These are phyloP conservation scores for Venustaconcha ellipsiformis DNA, from an alignment of 1,140 invertebrate species.

Conservation along the genomic window DNA sequence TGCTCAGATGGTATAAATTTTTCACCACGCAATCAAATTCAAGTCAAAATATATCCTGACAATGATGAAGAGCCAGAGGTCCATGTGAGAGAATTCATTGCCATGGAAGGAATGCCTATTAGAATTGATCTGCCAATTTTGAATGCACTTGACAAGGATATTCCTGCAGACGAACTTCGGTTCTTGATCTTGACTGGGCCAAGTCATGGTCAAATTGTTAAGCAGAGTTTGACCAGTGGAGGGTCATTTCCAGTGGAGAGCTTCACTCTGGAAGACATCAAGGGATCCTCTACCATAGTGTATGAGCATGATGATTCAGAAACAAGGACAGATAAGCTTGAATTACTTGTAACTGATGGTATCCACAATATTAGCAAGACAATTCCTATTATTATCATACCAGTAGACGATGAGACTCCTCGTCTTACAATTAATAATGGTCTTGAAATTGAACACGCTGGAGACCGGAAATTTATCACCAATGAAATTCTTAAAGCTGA, in stretches of 20 bases:
- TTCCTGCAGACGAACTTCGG: constrained; percentile 61
- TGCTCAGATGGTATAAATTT: constrained; percentile 69
- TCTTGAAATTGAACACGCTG: constrained; percentile 65
- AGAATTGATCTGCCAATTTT: constrained; percentile 68
- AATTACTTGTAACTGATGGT: constrained; percentile 66
- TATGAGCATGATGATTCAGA: constrained; percentile 70
- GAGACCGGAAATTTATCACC: constrained; percentile 62
- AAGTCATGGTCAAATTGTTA: constrained; percentile 65
- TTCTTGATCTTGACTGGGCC: constrained; percentile 64
- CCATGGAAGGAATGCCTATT: constrained; percentile 68
- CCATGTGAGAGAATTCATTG: constrained; percentile 65
- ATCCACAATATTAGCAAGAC: constrained; percentile 62
- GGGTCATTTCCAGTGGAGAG: constrained; percentile 56
- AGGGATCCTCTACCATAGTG: constrained; percentile 62
- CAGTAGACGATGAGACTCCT: constrained; percentile 70
- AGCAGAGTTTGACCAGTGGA: constrained; percentile 42
- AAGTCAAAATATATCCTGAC: constrained; percentile 63
- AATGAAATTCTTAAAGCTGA: constrained; percentile 65
- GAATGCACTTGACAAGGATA: constrained; percentile 67
- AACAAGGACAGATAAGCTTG: constrained; percentile 64
- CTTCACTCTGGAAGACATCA: constrained; percentile 66
- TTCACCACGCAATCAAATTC: constrained; percentile 48
- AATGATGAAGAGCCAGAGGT: constrained; percentile 71
- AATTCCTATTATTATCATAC: constrained; percentile 65
- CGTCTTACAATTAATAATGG: constrained; percentile 67